Evolutionary conservation across 1,140 invertebrate species (phyloP).

Genomic region (Octopus sinensis): DNA sequence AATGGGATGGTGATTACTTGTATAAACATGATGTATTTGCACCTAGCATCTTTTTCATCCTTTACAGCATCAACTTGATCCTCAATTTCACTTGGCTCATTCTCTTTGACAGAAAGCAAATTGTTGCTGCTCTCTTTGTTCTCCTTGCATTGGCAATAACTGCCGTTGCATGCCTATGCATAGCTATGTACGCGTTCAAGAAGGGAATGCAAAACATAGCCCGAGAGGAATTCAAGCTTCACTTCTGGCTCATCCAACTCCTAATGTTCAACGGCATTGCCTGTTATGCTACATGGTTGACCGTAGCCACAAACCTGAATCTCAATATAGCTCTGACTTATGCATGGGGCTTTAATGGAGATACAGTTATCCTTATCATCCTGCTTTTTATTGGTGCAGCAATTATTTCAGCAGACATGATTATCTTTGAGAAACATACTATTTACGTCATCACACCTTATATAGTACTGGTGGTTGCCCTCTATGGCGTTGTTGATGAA

Average conservation of each 20-base stretch:
- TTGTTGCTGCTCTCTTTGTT: conserved; percentile 29
- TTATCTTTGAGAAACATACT: conserved; percentile 39
- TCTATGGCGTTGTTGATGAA: conserved; percentile 26
- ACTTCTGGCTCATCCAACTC: conserved; percentile 43
- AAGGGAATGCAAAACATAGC: conserved; percentile 19
- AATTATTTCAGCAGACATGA: conserved; percentile 41
- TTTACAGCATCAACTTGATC: conserved; percentile 33
- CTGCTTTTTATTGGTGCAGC: conserved; percentile 33
- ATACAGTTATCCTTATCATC: conserved; percentile 23
- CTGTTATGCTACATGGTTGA: conserved; percentile 50
- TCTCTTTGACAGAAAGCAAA: conserved; percentile 40
- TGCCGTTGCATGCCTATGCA: conserved; percentile 37
- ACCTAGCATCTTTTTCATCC: conserved; percentile 30
- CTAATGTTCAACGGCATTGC: conserved; percentile 51
- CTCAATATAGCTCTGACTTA: conserved; percentile 35
- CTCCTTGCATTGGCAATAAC: conserved; percentile 38
- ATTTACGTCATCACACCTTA: conserved; percentile 49
- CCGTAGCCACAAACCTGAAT: conserved; percentile 48
- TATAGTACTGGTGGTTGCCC: conserved; percentile 41
- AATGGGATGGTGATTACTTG: conserved; percentile 26
- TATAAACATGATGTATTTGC: conserved; percentile 36
- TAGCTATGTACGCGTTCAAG: conserved; percentile 33
- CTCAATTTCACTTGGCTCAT: conserved; percentile 50
- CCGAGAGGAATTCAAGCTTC: conserved; percentile 23
- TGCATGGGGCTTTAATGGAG: conserved; percentile 17